phyloP scores from a whole-genome alignment of 2,113 vertebrate species.

The Micronycteris hirsuta region DNA sequence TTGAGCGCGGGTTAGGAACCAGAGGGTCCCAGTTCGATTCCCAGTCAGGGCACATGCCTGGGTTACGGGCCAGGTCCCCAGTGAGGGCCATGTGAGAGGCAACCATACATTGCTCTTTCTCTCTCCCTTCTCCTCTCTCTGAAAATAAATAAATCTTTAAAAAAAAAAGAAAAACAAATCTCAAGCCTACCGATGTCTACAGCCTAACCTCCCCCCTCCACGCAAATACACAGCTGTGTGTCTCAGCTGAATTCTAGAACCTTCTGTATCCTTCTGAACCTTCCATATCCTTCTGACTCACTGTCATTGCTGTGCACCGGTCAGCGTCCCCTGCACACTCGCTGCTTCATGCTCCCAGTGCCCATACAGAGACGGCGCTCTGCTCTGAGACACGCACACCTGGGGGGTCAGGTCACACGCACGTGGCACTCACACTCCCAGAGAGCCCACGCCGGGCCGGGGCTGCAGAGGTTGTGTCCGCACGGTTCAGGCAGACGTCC shows the following conservation, averaged over 20 bases:
- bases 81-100: no score
- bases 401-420: neutral
- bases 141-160: no score
- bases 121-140: no score
- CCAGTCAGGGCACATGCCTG: no score
- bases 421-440: neutral
- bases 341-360: neutral
- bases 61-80: no score
- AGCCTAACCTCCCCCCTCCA: neutral
- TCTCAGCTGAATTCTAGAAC: neutral
- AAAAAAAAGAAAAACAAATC: neutral
- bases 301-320: neutral
- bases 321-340: neutral
- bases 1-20: no score
- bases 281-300: neutral
- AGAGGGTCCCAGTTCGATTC: no score
- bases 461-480: neutral
- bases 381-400: neutral
- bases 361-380: neutral
- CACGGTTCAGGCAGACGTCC: neutral
- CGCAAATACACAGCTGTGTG: neutral
- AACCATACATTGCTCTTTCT: no score
- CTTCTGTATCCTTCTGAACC: neutral
- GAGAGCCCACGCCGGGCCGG: neutral
- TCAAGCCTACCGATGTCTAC: neutral